Conservation (phyloP, 1,140 invertebrate species). For the Adoxophyes honmai region DNA sequence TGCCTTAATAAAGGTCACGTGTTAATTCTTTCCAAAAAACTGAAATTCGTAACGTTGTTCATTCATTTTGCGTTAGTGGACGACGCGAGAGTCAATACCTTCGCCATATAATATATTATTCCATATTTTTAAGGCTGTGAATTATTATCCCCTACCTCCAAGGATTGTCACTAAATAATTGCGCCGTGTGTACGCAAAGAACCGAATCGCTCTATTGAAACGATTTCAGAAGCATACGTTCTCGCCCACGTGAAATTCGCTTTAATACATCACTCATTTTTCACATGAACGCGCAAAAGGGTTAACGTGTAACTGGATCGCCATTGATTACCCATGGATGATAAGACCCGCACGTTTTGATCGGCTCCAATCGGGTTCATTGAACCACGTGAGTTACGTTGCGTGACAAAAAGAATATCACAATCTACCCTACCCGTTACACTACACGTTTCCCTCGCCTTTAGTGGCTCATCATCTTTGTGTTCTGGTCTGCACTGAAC, state of each 20-base stretch:
- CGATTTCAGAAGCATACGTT: background rate
- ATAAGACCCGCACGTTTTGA: slow-evolving; percentile 11
- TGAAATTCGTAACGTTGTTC: too few relatives aligned
- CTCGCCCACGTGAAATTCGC: background rate
- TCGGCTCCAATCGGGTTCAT: slow-evolving; percentile 10
- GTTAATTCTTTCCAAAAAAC: too few relatives aligned
- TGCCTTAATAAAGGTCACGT: too few relatives aligned
- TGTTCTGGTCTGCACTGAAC: background rate
- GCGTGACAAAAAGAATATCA: slow-evolving; percentile 3
- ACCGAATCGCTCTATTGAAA: background rate
- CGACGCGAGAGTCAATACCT: too few relatives aligned
- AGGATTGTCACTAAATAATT: too few relatives aligned
- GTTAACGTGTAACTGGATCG: slow-evolving; percentile 13
- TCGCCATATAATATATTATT: too few relatives aligned
- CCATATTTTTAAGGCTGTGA: too few relatives aligned
- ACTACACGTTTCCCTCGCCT: background rate
- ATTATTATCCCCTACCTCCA: too few relatives aligned
- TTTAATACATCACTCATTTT: slow-evolving; percentile 7
- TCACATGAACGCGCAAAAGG: slow-evolving; percentile 14
- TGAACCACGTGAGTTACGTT: slow-evolving; percentile 7
- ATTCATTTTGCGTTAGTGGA: too few relatives aligned
- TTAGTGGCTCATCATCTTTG: background rate
- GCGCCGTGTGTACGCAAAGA: too few relatives aligned
- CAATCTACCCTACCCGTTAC: background rate
- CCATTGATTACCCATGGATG: slow-evolving; percentile 15